phyloP scores from a whole-genome alignment of 2,113 vertebrate species.

The Pteropus alecto region DNA sequence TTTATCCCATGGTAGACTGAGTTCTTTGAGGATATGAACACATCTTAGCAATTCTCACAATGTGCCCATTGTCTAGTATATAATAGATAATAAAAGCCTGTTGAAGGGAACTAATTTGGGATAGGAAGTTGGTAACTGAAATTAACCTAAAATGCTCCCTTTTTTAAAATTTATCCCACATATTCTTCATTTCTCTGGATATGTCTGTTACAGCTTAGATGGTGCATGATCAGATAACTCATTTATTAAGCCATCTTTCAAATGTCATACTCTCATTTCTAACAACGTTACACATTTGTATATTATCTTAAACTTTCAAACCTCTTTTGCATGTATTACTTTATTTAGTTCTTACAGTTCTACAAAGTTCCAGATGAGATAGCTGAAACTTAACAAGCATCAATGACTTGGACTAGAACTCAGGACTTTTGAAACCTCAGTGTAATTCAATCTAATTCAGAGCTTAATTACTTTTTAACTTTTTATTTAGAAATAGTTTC shows the following conservation, averaged over 20 bases:
- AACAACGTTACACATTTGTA: background rate
- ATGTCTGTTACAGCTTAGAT: background rate
- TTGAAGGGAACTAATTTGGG: background rate
- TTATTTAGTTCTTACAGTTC: conserved; percentile 7
- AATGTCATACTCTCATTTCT: conserved; percentile 26
- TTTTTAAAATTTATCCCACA: background rate
- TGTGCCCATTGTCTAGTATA: background rate
- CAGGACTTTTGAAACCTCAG: background rate
- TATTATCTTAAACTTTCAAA: conserved; percentile 50
- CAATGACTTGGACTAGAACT: background rate
- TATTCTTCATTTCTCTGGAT: background rate
- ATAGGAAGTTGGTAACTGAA: background rate
- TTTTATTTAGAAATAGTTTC: conserved; percentile 3
- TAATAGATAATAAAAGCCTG: background rate
- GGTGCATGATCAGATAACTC: background rate
- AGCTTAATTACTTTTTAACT: background rate
- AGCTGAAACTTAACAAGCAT: background rate
- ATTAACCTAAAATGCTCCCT: background rate
- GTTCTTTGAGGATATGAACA: background rate
- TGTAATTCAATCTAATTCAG: background rate
- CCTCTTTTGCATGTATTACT: background rate
- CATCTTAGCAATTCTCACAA: background rate
- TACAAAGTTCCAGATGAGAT: background rate
- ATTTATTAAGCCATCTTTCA: conserved; percentile 23
- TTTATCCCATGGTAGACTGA: background rate